These are phyloP conservation scores for Trachelus tabidus DNA, from an alignment of 2,888 invertebrate genomes.

Conservation along the genomic window DNA sequence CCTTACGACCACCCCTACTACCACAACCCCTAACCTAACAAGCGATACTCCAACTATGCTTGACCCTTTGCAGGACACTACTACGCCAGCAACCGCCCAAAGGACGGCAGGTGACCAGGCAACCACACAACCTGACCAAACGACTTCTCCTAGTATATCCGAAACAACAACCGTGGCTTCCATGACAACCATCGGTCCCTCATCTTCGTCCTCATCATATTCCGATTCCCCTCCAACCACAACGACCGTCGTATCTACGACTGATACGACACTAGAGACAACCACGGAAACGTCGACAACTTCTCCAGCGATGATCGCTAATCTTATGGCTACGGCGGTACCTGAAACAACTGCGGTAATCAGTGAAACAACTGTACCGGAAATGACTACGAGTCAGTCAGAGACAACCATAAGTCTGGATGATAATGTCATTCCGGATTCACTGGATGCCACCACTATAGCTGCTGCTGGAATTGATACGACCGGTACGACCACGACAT, in stretches of 20 bases:
- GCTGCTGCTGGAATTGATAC: constrained; percentile 52
- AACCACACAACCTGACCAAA: constrained; percentile 42
- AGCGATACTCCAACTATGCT: constrained; percentile 54
- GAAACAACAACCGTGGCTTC: background rate
- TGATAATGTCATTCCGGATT: constrained; percentile 4
- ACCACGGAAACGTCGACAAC: constrained; percentile 20
- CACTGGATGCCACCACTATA: constrained; percentile 9
- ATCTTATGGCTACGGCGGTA: background rate
- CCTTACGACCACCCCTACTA: constrained; percentile 33
- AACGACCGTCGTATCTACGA: constrained; percentile 13
- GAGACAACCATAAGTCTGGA: constrained; percentile 20
- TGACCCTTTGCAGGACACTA: constrained; percentile 62
- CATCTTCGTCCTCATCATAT: constrained; percentile 12
- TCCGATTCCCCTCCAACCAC: constrained; percentile 28
- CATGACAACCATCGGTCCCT: background rate
- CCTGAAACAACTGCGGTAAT: constrained; percentile 23
- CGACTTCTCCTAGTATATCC: constrained; percentile 13
- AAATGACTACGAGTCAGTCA: constrained; percentile 14
- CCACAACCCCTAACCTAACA: constrained; percentile 40
- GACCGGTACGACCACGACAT: constrained; percentile 50
- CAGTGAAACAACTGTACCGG: constrained; percentile 9
- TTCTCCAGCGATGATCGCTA: constrained; percentile 12
- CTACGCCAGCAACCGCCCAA: constrained; percentile 62
- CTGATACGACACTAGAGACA: constrained; percentile 25
- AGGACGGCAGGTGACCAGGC: constrained; percentile 59